Evolutionary conservation across 2,113 vertebrate genomes (phyloP), one percentile per base, ranked within the genome.

Genomic region (Poeciliopsis turrubarensis): DNA sequence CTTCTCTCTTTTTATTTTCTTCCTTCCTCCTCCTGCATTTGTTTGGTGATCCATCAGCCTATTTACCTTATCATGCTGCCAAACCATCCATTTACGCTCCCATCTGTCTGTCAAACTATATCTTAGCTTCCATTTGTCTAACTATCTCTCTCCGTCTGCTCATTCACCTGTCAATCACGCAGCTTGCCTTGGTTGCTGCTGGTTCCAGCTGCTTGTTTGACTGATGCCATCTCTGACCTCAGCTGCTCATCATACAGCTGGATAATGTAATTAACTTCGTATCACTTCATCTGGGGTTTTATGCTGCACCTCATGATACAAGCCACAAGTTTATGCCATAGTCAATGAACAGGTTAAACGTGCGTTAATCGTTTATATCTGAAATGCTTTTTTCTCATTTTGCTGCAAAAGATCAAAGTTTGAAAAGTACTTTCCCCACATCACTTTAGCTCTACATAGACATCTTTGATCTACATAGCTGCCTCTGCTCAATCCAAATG

Each of bases 61-160:
- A 92, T 95, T 94, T 95, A 93, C 92, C 92, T 94, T 94, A 95
- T 95, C 93, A 92, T 91, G 85, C 91, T 93, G 93, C 92, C 94
- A 94, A 94, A 95, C 93, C 92, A 93, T 94, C 92, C 94, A 93
- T 95, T 94, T 93, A 92, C 80, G 79, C 89, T 87, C 90, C 93
- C 93, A 93, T 95, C 94, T 94, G 94, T 93, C 93, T 94, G 93
- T 94, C 94, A 95, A 90, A 92, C 91, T 93, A 91, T 92, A 95
- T 95, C 86, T 93, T 91, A 88, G 87, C 89, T 86, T 92, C 92
- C 92, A 94, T 95, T 95, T 93, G 94, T 95, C 93, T 91, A 94
- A 94, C 92, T 92, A 93, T 92, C 89, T 91, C 91, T 91, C 91
- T 87, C 82, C 83, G 85, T 93, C 92, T 88, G 77, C 86, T 90